Percentiles rank a stretch among this genome's conserved stretches.
phyloP scores from a whole-genome alignment of 2,888 invertebrate species.

The Drosophila austrosaltans region DNA sequence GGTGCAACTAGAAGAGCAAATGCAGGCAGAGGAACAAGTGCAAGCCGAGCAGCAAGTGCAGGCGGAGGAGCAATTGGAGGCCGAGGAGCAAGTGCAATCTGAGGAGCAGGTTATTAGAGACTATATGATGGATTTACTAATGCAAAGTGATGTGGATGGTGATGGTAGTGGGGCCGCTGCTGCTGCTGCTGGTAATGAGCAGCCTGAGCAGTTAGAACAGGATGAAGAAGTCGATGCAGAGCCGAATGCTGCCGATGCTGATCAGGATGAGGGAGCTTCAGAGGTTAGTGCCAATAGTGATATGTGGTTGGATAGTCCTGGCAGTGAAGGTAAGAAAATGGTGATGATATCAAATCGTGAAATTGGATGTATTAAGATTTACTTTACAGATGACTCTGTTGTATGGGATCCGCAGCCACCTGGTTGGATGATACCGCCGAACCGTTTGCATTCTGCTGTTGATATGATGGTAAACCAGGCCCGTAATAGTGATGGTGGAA shows the following conservation, averaged over 20 bases:
- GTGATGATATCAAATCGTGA: rapidly evolving
- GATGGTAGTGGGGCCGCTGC: background rate
- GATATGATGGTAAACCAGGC: conserved; percentile 61
- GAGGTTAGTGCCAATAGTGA: conserved; percentile 49
- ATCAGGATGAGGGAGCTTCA: conserved; percentile 20
- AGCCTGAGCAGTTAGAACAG: background rate
- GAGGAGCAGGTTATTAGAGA: conserved; percentile 20
- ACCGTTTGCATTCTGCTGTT: conserved; percentile 62
- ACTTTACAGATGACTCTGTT: conserved; percentile 60
- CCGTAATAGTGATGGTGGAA: conserved; percentile 62
- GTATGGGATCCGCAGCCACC: conserved; percentile 48
- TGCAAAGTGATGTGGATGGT: conserved; percentile 3
- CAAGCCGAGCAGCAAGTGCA: conserved; percentile 1
- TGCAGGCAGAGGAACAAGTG: conserved; percentile 4
- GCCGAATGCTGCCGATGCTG: background rate
- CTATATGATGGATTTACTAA: conserved; percentile 9
- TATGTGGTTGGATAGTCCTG: conserved; percentile 67
- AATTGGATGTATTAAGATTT: background rate
- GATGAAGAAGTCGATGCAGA: conserved; percentile 16
- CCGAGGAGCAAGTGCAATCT: conserved; percentile 3
- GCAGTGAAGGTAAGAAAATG: conserved; percentile 56
- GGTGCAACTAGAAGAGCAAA: conserved; percentile 5
- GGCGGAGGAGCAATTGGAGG: conserved; percentile 1
- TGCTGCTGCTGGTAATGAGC: conserved; percentile 6
- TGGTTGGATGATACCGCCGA: conserved; percentile 65